Evolutionary conservation across 2,113 vertebrate genomes (phyloP).

Genomic region (Stigmatopora argus): DNA sequence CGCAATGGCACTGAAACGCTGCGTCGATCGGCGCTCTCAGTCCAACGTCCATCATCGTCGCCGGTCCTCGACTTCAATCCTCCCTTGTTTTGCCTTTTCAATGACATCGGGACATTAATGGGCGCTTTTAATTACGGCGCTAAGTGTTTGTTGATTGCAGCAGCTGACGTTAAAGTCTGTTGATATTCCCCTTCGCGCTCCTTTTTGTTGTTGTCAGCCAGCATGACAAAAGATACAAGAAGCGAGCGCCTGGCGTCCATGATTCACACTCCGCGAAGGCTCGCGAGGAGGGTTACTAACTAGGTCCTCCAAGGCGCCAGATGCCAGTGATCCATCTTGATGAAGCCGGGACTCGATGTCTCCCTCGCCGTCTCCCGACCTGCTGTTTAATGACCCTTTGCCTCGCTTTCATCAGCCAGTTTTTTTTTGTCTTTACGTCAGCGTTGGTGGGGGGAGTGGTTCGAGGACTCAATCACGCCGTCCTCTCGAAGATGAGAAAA

Average conservation of each 20-base stretch:
- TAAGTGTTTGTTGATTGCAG: not conserved
- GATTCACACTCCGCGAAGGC: slow-evolving; percentile 56
- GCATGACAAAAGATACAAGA: slow-evolving; percentile 62
- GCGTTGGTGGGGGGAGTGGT: not conserved
- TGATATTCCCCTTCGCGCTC: slow-evolving; percentile 21
- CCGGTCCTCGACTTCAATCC: slow-evolving; percentile 6
- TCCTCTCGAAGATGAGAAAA: not conserved
- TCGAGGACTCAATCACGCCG: not conserved
- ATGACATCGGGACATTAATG: not conserved
- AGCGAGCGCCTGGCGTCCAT: slow-evolving; percentile 53
- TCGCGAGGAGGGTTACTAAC: slow-evolving; percentile 58
- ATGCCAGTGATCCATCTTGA: slow-evolving; percentile 71
- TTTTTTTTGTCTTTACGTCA: slow-evolving; percentile 59
- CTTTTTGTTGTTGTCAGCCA: slow-evolving; percentile 47
- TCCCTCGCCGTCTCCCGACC: slow-evolving; percentile 58
- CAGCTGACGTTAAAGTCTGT: not conserved
- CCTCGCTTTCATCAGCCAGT: slow-evolving; percentile 58
- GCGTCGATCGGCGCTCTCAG: too few species aligned
- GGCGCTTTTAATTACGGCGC: not conserved
- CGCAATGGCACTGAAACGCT: too few species aligned
- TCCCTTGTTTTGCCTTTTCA: not conserved
- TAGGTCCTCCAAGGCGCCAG: slow-evolving; percentile 68
- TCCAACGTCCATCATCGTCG: too few species aligned
- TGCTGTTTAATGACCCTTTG: slow-evolving; percentile 66
- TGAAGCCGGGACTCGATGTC: slow-evolving; percentile 62